These are phyloP conservation scores for Rhingia rostrata DNA, from an alignment of 2,888 invertebrate species.

Conservation along the genomic window DNA sequence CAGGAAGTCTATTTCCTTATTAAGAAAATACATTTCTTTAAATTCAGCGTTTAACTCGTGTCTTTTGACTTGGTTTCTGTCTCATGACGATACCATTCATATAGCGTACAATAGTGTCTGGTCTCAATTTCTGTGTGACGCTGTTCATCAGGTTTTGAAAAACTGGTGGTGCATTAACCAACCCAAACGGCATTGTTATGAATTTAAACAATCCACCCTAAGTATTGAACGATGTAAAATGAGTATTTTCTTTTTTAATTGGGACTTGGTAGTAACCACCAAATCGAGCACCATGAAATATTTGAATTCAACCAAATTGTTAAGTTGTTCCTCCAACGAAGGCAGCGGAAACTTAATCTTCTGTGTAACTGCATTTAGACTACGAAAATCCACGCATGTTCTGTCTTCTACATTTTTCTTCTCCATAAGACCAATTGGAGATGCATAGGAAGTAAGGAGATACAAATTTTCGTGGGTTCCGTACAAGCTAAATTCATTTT, in stretches of 20 bases:
- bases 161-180: background rate
- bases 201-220: constrained; percentile 10
- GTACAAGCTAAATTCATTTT: no score
- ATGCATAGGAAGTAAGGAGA: no score
- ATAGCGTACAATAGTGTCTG: background rate
- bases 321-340: constrained; percentile 30
- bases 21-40: constrained; percentile 4
- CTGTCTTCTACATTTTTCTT: constrained; percentile 34
- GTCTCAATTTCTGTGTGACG: background rate
- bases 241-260: constrained; percentile 28
- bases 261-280: constrained; percentile 37
- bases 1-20: constrained; percentile 4
- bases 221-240: constrained; percentile 8
- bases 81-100: constrained; percentile 32
- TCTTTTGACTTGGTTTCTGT: background rate
- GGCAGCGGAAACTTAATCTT: constrained; percentile 24
- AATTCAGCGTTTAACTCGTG: background rate
- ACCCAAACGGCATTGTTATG: background rate
- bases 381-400: background rate
- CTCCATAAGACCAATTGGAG: constrained; percentile 16
- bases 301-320: constrained; percentile 11
- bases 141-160: constrained; percentile 28
- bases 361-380: no score
- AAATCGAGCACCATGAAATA: constrained; percentile 15
- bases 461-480: no score